These are phyloP conservation scores for Pluvialis apricaria DNA, from an alignment of 2,113 vertebrate species.

Conservation along the genomic window DNA sequence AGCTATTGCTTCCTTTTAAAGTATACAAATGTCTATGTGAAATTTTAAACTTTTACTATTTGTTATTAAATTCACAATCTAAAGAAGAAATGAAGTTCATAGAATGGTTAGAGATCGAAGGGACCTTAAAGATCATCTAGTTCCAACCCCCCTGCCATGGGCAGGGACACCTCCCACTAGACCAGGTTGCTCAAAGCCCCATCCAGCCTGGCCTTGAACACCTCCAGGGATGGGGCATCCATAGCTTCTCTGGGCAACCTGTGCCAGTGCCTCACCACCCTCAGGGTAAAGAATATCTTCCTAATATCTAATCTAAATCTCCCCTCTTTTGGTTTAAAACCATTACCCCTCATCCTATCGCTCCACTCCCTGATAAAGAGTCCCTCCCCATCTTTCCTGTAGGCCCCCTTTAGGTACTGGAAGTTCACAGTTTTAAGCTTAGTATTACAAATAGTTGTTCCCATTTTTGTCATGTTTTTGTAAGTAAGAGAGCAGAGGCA, in stretches of 20 bases:
- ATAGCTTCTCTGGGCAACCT: not conserved
- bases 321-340: not conserved
- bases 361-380: not conserved
- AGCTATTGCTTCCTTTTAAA: not conserved
- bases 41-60: not conserved
- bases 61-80: not conserved
- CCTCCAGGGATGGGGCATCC: not conserved
- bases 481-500: fast-evolving
- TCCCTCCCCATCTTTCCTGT: not conserved
- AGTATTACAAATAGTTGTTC: not conserved
- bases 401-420: not conserved
- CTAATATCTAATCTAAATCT: not conserved
- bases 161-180: not conserved
- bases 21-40: not conserved
- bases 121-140: not conserved
- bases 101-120: not conserved
- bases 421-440: not conserved
- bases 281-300: not conserved
- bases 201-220: not conserved
- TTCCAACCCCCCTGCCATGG: not conserved
- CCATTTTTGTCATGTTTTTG: not conserved
- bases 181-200: not conserved
- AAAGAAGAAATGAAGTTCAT: not conserved
- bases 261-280: not conserved
- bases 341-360: not conserved